Evolutionary conservation across 2,797 vertebrate species (phyloP), one percentile per base, ranked within the genome.

Genomic region (Acridotheres tristis): DNA sequence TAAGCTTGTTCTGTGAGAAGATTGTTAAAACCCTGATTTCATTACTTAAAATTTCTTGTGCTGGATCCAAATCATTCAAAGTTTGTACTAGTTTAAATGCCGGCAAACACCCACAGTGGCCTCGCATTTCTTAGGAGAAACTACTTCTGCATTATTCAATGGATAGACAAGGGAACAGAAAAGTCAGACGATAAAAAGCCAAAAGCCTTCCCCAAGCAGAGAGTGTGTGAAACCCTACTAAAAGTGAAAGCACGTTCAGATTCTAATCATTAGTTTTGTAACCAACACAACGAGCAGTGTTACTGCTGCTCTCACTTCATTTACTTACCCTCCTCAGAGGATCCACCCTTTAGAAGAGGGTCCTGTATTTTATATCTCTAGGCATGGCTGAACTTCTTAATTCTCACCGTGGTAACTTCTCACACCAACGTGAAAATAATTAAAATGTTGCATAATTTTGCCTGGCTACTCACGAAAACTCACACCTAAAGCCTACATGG

Each of bases 1-100:
- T 91, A 66, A 98, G 55, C 43, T 97, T 96, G 57, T 97, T 81
- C 99, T 99, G 95, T 62, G 32, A 93, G 51, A 91, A 68, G 51
- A 77, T 50, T 58, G 68, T 40, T 58, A 66, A 61, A n/a, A 1
- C 57, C 22, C 40, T 78, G 50, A 75, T 38, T 76, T 87, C 67
- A 50, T 53, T 36, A 74, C 26, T 74, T 71, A 73, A 59, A 91
- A 43, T 54, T 83, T 50, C 32, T 77, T 51, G 5, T 51, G 29
- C 57, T 54, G 18, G 6, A 26, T 75, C 32, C 43, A 58, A 38
- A 59, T 61, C 4, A 53, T 53, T 74, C 21, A 3, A 36, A 66
- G 50, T 69, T 32, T 75, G 10, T 55, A 47, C 42, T 47, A n/a
- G 32, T 71, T 87, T 42, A 91, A 82, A 90, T 21, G 23, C n/a